Percentiles rank a stretch among this genome's conserved stretches.
Conservation (phyloP, 2,113 vertebrate genomes). For the Oenanthe melanoleuca region DNA sequence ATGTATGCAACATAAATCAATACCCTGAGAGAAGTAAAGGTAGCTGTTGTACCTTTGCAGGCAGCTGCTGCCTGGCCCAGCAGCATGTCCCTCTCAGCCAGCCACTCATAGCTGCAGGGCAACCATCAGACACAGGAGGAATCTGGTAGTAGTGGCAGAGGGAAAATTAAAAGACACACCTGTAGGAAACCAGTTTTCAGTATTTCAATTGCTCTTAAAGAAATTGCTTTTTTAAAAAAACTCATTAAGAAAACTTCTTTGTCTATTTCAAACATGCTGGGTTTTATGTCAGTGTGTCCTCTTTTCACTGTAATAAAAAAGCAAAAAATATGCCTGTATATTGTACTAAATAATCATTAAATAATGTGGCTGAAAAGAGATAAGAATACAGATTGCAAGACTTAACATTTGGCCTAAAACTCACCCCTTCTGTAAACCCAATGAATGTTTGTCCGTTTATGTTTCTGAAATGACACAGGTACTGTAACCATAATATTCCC, state of each 20-base stretch:
- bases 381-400: not conserved
- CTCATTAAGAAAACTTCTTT: not conserved
- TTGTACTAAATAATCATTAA: not conserved
- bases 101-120: not conserved
- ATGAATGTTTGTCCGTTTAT: not conserved
- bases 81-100: not conserved
- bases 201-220: slow-evolving; percentile 14
- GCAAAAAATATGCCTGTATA: not conserved
- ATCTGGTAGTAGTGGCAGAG: not conserved
- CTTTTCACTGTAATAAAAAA: not conserved
- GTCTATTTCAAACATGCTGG: not conserved
- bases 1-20: not conserved
- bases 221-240: not conserved
- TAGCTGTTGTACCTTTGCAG: not conserved
- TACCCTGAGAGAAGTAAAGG: not conserved
- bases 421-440: not conserved
- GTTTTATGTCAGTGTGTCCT: not conserved
- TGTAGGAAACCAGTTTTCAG: not conserved
- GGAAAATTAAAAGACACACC: not conserved
- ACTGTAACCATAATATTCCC: not conserved
- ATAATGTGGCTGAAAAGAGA: not conserved
- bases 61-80: not conserved
- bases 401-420: not conserved
- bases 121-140: not conserved
- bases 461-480: not conserved